Evolutionary conservation across 2,797 vertebrate species (phyloP), one percentile per base, ranked within the genome.

Genomic region (Clamator glandarius): DNA sequence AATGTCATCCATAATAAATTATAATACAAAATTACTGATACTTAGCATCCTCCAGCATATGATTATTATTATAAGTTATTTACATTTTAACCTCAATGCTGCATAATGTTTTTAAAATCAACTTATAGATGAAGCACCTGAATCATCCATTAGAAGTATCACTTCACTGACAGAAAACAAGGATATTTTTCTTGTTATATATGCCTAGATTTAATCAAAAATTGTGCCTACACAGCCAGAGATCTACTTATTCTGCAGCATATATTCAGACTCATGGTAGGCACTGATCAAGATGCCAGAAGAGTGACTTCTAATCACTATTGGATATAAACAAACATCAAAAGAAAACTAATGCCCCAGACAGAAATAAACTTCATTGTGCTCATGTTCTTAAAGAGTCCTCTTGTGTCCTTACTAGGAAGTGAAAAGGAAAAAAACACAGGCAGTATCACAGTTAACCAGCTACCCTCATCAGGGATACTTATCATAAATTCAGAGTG

Each of bases 21-120:
- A 46, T 79, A 90, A 54, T 72, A 63, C 48, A 84, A 90, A 96
- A 91, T 95, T 93, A 96, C 58, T 89, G 72, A 72, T 95, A 89
- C 80, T 94, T 89, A 92, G 26, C 82, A 87, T 81, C 35, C n/a
- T 82, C 31, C 9, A 51, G 35, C 25, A 69, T 2, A 1, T 84
- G 52, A 16, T 51, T 75, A 13, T 73, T 70, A 69, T 81, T 93
- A 84, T 81, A 74, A 91, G 31, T 92, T 92, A 90, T 96, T 95
- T 95, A 59, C 83, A 86, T 48, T 95, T 92, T 73, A 95, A 89
- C 20, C 92, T 68, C 75, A 50, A 29, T 77, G 50, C 44, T 62
- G 28, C 25, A 78, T 77, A 61, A 75, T 46, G 42, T n/a, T 52
- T 93, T 84, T 87, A 61, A 95, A 95, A 86, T 75, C 52, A 90